Conservation (phyloP, 2,888 invertebrate genomes). For the Mythimna lalbum region DNA sequence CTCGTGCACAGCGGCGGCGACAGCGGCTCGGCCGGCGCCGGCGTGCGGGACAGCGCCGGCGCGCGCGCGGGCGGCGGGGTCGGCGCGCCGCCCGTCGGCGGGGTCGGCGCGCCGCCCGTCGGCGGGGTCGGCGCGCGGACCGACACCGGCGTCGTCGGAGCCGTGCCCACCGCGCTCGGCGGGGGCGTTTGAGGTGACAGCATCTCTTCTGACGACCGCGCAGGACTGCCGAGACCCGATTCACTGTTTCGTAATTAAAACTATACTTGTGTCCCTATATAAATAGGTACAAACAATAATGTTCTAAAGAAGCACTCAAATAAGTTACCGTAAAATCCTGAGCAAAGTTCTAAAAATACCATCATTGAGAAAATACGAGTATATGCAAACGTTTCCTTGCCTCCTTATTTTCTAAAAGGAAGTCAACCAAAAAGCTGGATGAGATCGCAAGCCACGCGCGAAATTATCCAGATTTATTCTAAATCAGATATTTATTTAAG, state of each 20-base stretch:
- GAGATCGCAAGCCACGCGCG: slow-evolving; percentile 40
- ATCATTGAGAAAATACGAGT: not conserved
- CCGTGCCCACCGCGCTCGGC: slow-evolving; percentile 68
- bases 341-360: not conserved
- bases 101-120: slow-evolving; percentile 38
- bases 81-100: slow-evolving; percentile 33
- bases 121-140: slow-evolving; percentile 63
- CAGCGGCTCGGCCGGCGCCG: slow-evolving; percentile 70
- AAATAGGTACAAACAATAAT: too few species aligned
- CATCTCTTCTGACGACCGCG: slow-evolving; percentile 83
- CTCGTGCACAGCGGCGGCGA: slow-evolving; percentile 87
- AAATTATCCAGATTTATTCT: slow-evolving; percentile 51
- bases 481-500: slow-evolving; percentile 43
- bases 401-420: slow-evolving; percentile 17
- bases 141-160: slow-evolving; percentile 53
- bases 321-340: not conserved
- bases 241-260: slow-evolving; percentile 75
- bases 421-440: slow-evolving; percentile 33
- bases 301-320: not conserved
- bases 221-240: slow-evolving; percentile 86
- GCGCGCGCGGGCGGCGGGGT: slow-evolving; percentile 44
- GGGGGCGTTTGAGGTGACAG: slow-evolving; percentile 84
- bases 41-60: slow-evolving; percentile 65
- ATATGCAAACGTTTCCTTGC: not conserved
- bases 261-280: slow-evolving; percentile 10